Evolutionary conservation across 2,888 invertebrate genomes (phyloP).

Genomic region (Piscicola geometra): DNA sequence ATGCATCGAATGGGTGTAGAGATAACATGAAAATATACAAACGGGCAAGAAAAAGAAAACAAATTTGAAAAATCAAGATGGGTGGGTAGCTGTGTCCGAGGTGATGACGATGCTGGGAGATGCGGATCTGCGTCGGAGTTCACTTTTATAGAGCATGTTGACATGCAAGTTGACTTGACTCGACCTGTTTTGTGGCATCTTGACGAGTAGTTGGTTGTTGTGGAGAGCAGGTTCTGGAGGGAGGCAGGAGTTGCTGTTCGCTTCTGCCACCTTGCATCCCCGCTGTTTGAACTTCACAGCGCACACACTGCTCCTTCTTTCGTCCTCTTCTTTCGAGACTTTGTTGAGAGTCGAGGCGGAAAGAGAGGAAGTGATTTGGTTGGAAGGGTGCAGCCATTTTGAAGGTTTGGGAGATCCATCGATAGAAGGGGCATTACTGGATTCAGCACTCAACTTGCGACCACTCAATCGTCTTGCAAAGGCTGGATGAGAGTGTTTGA

Average conservation of each 20-base stretch:
- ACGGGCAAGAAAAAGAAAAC: too few relatives aligned
- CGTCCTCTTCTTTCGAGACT: background rate
- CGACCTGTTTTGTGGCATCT: background rate
- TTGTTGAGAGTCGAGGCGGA: background rate
- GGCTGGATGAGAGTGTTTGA: too few relatives aligned
- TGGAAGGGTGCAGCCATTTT: background rate
- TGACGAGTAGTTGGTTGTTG: background rate
- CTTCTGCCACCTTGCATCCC: background rate
- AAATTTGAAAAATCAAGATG: too few relatives aligned
- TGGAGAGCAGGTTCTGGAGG: background rate
- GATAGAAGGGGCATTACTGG: background rate
- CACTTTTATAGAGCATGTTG: background rate
- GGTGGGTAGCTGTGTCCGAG: background rate
- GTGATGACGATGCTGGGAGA: conserved; percentile 29
- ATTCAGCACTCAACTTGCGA: background rate
- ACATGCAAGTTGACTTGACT: background rate
- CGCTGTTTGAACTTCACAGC: background rate
- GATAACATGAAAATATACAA: too few relatives aligned
- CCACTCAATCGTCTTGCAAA: conserved; percentile 6
- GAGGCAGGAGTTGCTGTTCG: too few relatives aligned
- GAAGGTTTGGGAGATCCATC: background rate
- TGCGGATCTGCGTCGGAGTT: conserved; percentile 26
- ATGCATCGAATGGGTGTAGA: too few relatives aligned
- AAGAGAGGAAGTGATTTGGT: background rate
- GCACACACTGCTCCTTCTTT: background rate